phyloP scores from a whole-genome alignment of 2,113 vertebrate genomes.

The Centropus unirufus region DNA sequence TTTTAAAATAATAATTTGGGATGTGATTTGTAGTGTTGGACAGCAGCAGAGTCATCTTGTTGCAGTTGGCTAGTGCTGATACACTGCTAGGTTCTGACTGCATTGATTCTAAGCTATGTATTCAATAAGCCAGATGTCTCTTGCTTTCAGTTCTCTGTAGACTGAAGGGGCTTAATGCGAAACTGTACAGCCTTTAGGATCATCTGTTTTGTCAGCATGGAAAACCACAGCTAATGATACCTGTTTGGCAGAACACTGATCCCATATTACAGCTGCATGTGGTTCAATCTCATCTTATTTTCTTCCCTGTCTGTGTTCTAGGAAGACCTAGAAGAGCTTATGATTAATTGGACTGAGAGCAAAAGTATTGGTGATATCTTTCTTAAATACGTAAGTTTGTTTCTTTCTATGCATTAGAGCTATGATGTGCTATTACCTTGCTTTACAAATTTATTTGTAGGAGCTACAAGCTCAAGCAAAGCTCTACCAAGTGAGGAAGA shows the following conservation, averaged over 20 bases:
- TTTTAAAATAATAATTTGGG: neutral
- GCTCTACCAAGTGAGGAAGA: neutral
- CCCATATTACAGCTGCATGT: neutral
- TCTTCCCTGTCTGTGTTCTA: slow-evolving; percentile 51
- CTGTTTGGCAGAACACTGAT: neutral
- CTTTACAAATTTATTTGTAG: neutral
- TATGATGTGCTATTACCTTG: neutral
- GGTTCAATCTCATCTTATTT: neutral
- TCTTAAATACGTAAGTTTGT: slow-evolving; percentile 93
- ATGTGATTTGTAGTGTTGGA: neutral
- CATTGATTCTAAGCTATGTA: neutral
- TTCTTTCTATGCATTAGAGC: neutral
- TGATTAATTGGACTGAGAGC: slow-evolving; percentile 93
- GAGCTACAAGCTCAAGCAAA: neutral
- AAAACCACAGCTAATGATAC: neutral
- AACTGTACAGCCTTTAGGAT: neutral
- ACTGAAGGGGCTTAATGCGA: neutral
- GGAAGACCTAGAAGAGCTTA: slow-evolving; percentile 92
- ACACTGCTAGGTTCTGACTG: neutral
- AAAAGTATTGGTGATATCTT: slow-evolving; percentile 93
- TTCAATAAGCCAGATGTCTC: neutral
- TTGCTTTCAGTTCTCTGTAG: neutral
- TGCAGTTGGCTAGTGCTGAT: neutral
- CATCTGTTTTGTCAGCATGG: neutral
- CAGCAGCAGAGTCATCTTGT: neutral